These are phyloP conservation scores for Crotalus helleri DNA, from an alignment of 2,113 vertebrate genomes.

Conservation along the genomic window DNA sequence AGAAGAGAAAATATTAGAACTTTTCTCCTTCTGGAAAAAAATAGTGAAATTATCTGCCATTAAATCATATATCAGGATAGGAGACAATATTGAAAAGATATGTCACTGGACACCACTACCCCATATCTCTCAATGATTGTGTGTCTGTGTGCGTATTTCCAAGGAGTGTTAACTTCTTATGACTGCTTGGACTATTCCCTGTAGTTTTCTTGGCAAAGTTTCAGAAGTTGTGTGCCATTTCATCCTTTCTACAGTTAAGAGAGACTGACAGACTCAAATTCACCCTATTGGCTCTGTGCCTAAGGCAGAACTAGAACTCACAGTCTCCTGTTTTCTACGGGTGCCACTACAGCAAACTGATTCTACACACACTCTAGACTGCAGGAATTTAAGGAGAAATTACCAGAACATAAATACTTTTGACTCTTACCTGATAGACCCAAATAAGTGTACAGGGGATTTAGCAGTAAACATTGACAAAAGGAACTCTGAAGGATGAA, in stretches of 20 bases:
- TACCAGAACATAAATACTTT: neutral
- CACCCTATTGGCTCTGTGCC: neutral
- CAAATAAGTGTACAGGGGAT: neutral
- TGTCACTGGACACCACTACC: neutral
- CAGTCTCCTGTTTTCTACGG: neutral
- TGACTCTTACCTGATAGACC: neutral
- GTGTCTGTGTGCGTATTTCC: neutral
- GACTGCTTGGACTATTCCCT: neutral
- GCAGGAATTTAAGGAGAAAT: neutral
- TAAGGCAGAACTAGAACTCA: neutral
- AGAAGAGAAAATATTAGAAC: neutral
- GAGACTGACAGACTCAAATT: neutral
- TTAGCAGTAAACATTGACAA: neutral
- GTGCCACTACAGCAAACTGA: neutral
- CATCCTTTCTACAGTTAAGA: neutral
- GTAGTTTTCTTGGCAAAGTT: neutral
- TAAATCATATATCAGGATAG: neutral
- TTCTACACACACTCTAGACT: neutral
- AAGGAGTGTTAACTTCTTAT: neutral
- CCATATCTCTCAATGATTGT: neutral
- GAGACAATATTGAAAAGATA: neutral
- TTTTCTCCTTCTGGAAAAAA: neutral
- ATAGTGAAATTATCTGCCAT: neutral
- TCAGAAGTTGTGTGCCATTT: neutral
- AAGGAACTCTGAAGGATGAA: neutral